Evolutionary conservation across 2,113 vertebrate genomes (phyloP).

Genomic region (Tinamus guttatus): DNA sequence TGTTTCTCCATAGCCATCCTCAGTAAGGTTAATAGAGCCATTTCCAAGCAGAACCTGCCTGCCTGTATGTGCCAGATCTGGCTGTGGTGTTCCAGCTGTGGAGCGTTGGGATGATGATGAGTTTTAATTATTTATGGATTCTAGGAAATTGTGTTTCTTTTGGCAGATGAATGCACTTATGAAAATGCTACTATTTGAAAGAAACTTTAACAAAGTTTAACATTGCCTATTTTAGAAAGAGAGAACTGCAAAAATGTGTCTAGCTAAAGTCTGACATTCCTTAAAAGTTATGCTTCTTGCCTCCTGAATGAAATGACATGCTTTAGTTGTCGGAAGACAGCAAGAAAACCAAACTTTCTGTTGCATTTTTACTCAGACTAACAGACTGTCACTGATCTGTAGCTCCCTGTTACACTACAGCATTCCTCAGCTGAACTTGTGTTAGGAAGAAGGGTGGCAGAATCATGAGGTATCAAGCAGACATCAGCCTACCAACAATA

Average conservation of each 20-base stretch:
- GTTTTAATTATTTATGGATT: background rate
- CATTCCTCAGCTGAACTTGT: background rate
- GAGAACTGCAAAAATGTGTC: background rate
- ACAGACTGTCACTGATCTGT: background rate
- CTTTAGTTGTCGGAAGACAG: background rate
- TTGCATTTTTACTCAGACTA: background rate
- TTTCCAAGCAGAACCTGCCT: background rate
- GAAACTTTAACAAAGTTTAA: background rate
- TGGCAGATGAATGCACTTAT: background rate
- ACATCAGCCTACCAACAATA: background rate
- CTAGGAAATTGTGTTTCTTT: background rate
- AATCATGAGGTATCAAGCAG: background rate
- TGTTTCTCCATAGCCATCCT: background rate
- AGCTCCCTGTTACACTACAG: rapidly evolving
- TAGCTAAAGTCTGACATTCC: background rate
- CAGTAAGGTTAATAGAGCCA: background rate
- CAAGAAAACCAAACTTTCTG: background rate
- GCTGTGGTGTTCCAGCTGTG: background rate
- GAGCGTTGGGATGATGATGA: background rate
- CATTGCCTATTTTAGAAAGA: background rate
- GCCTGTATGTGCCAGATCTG: background rate
- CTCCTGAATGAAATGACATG: background rate
- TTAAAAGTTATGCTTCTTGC: background rate
- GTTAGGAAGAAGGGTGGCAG: rapidly evolving
- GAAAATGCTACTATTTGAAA: constrained; percentile 5